phyloP scores from a whole-genome alignment of 2,888 invertebrate species.

The Hemicrepidius hirtus region DNA sequence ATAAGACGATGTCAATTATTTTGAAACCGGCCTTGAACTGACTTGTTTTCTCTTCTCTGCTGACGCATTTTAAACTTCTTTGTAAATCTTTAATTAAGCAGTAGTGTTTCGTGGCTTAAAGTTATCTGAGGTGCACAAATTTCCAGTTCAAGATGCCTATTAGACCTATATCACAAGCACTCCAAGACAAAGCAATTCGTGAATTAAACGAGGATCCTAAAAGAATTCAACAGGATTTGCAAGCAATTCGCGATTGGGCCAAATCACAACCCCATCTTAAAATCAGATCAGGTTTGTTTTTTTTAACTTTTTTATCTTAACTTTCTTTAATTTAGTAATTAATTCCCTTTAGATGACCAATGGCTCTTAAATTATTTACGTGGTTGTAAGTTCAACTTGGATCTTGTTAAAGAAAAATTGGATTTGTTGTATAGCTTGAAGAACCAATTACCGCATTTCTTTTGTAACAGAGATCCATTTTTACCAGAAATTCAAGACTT shows the following conservation, averaged over 20 bases:
- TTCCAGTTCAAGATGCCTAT: constrained; percentile 14
- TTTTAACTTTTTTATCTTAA: neutral
- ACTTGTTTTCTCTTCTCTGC: neutral
- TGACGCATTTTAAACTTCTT: neutral
- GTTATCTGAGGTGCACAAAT: neutral
- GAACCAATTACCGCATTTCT: constrained; percentile 76
- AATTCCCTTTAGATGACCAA: constrained; percentile 70
- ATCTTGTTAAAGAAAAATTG: constrained; percentile 74
- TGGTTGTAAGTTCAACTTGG: constrained; percentile 75
- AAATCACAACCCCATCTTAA: constrained; percentile 75
- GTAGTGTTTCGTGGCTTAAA: too few relatives aligned
- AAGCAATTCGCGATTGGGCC: constrained; percentile 75
- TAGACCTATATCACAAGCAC: constrained; percentile 66
- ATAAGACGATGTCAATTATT: too few relatives aligned
- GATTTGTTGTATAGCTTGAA: constrained; percentile 77
- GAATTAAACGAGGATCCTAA: constrained; percentile 75
- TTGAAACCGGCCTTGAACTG: neutral
- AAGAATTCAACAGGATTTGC: constrained; percentile 71
- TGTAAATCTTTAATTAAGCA: too few relatives aligned
- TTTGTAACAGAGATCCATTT: constrained; percentile 72
- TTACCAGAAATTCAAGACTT: constrained; percentile 62
- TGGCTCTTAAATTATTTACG: constrained; percentile 74
- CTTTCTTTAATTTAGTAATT: neutral
- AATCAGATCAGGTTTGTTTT: constrained; percentile 74
- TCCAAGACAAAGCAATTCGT: constrained; percentile 72